These are phyloP conservation scores for Sceliomorpha sp. DNA, from an alignment of 2,888 invertebrate species.

Conservation along the genomic window DNA sequence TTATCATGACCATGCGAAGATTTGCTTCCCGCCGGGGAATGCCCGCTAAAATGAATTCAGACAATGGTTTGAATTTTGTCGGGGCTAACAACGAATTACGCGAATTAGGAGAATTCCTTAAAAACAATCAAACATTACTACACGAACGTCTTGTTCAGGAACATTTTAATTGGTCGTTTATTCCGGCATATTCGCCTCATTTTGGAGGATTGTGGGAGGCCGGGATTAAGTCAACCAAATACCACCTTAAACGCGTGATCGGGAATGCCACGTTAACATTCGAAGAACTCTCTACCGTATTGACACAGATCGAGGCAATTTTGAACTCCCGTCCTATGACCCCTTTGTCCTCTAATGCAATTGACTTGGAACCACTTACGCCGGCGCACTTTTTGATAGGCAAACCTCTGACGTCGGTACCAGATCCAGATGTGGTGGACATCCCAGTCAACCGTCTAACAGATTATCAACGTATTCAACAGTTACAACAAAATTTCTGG, in stretches of 20 bases:
- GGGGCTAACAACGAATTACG: constrained; percentile 15
- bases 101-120: constrained; percentile 21
- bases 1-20: constrained; percentile 17
- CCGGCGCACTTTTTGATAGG: constrained; percentile 70
- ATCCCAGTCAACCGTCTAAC: constrained; percentile 38
- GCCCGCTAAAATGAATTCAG: constrained; percentile 20
- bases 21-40: constrained; percentile 23
- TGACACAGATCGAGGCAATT: constrained; percentile 19
- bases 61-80: constrained; percentile 33
- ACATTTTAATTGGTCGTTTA: constrained; percentile 11
- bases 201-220: constrained; percentile 29
- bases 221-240: constrained; percentile 24
- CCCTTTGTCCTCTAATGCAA: constrained; percentile 5
- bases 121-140: not conserved
- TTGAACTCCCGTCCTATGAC: constrained; percentile 13
- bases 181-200: constrained; percentile 22
- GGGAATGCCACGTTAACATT: constrained; percentile 12
- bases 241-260: constrained; percentile 23
- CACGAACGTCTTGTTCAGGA: constrained; percentile 1
- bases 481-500: constrained; percentile 55
- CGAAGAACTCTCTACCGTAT: constrained; percentile 22
- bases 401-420: constrained; percentile 51
- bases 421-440: constrained; percentile 56
- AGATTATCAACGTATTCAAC: constrained; percentile 57
- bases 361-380: constrained; percentile 43